Base-by-base conservation (phyloP, 1,140 invertebrate species). In the Drosophila yakuba region DNA sequence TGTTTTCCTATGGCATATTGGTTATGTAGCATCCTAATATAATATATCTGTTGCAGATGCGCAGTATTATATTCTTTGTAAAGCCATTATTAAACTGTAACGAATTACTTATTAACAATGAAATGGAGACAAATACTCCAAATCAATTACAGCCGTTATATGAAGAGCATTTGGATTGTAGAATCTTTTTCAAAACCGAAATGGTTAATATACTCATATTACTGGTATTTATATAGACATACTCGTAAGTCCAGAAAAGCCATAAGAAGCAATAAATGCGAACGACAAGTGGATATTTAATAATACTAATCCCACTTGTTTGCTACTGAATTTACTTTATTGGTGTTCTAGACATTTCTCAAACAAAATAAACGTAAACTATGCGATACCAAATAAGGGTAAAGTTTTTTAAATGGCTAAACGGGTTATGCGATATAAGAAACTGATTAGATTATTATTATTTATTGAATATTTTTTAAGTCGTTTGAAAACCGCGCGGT, bases 141-240 rank as follows among this genome's bases (percentile, higher is more conserved):
- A 73, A 62, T 68, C 74, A 73, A 62, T 54, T 63, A 74, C 23
- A 57, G 73, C 20, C 72, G 54, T 64, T 62, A 55, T 41, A 60
- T 55, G 39, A 68, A 52, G 17, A 45, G 80, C 80, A 83, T 83
- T 83, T 84, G 41, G 51, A 76, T 52, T n/a, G 32, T 74, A 74
- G 44, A 52, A 44, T 41, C 71, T 64, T 75, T 74, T 75, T 74
- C 72, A 74, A 63, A 74, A 15, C 64, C 15, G 15, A 69, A 47
- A 57, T 28, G 25, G 28, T 71, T 69, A 69, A 14, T 71, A 67
- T 66, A 71, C 67, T 41, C 59, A 63, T 63, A 74, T 63, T 74
- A 74, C 44, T 74, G 69, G 38, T 47, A 50, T 74, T 52, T 52
- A 61, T 47, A 74, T 62, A 62, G 38, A 57, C 36, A 56, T 71